Base-by-base conservation (phyloP, 2,113 vertebrate species). In the Ploceus nigricollis region DNA sequence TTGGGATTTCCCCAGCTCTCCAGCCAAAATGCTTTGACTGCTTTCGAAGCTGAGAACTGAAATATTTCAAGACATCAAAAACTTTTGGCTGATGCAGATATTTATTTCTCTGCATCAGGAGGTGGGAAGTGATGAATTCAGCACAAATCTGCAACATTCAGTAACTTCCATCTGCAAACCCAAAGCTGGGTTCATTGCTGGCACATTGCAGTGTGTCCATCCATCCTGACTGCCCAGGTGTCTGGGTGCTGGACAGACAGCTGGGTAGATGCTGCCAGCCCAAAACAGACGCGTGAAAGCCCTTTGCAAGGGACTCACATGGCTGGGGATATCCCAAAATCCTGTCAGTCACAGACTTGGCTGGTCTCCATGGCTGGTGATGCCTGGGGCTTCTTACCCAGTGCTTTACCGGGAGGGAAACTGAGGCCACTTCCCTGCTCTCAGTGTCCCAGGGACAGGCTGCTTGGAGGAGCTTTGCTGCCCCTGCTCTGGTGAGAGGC, bases 111-210 rank as follows among this genome's bases (percentile, higher is more conserved):
- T 0, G 4, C 78, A 66, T 71, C 58, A 70, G 84, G 64, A 78
- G 39, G 73, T 6, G 25, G 51, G 33, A 82, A 66, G 42, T 40
- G 72, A 73, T 60, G 72, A 77, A 84, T 70, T 69, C 47, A 53
- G 73, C 83, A 63, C 51, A 88, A 75, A 88, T 63, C 57, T 60
- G 48, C 37, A 22, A 40, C n/a, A 4, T 70, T 73, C 45, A 39
- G 57, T 69, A 45, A 84, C 37, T 82, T 66, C 47, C 44, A 56
- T 24, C 45, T 53, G 81, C 58, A 87, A 40, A 73, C 13, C 42
- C 1, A 0, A 56, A 63, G 40, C 13, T 2, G 1, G 33, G 44
- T 33, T 76, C 47, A 9, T 15, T 1, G 3, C 75, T 31, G 56
- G 37, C 25, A 48, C 39, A 3, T 0, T 50, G 42, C 61, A n/a